phyloP scores from a whole-genome alignment of 2,888 invertebrate genomes.

The Tanypteryx hageni region DNA sequence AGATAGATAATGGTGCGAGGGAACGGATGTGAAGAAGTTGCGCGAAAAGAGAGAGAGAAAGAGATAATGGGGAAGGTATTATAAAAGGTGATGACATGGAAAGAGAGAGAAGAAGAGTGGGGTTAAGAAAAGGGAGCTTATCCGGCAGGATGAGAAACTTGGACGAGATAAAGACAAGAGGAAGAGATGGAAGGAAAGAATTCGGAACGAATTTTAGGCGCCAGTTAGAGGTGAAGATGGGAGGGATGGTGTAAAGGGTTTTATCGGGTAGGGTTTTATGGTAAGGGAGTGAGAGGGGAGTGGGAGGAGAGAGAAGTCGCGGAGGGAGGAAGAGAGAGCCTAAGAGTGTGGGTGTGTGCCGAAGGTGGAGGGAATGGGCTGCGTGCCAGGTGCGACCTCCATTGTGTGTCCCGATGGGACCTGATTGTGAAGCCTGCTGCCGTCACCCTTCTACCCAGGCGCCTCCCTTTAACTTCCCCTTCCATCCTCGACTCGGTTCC shows the following conservation, averaged over 20 bases:
- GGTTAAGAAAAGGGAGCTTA: neutral
- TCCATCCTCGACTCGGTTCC: neutral
- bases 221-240: neutral
- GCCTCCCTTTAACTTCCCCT: neutral
- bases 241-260: neutral
- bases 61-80: neutral
- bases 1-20: neutral
- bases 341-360: neutral
- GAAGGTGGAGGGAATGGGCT: neutral
- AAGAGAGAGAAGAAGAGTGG: neutral
- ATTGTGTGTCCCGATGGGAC: constrained; percentile 32
- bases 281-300: neutral
- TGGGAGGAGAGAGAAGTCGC: neutral
- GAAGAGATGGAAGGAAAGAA: no score
- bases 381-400: constrained; percentile 24
- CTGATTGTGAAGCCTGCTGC: constrained; percentile 32
- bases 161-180: neutral
- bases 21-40: neutral
- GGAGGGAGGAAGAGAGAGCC: neutral
- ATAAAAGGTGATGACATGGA: neutral
- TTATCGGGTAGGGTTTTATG: neutral
- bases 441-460: neutral
- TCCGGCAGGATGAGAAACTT: neutral
- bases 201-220: neutral
- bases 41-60: neutral